Base-by-base conservation (phyloP, 2,797 vertebrate genomes). In the Sphenodon punctatus region DNA sequence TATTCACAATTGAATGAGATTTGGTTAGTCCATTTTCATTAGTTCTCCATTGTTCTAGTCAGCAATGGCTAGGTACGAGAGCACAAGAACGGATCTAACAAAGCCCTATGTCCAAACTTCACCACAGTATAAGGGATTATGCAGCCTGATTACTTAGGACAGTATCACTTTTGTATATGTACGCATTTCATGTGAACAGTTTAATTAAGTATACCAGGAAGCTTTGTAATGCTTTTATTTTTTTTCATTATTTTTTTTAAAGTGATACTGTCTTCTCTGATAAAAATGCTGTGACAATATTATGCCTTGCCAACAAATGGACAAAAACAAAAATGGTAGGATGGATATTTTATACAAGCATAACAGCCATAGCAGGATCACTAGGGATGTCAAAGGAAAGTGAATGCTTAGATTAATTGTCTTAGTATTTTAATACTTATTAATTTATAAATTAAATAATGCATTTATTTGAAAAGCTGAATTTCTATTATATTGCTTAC, bases 291-390 rank as follows among this genome's bases (percentile, higher is more conserved):
- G 80, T 92, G 90, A 93, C 64, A 77, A 94, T 89, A 81, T 93
- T 73, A 93, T 91, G 89, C 89, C 80, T 91, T 91, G 89, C 89
- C 84, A 94, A 93, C 87, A 90, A 73, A 91, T 43, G 75, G 85
- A 91, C 75, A 83, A 91, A 83, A 89, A 94, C 77, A 89, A 23
- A 84, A 94, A 92, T 73, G 84, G 90, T 90, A 92, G 94, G 93
- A 96, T 91, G 75, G 94, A 85, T 92, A 88, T 89, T 94, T 92
- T 91, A 91, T 94, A 93, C 89, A 91, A 94, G 95, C 92, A 78
- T 82, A 90, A 95, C 93, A 97, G 97, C 97, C 96, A 96, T 93
- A 97, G 97, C 96, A 77, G 94, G 96, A 94, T 95, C 94, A 90
- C 94, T 85, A 94, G 91, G 95, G 93, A 93, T 94, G 94, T 94